Base-by-base conservation (phyloP, 2,797 vertebrate genomes). In the Paratrypauchen microcephalus region DNA sequence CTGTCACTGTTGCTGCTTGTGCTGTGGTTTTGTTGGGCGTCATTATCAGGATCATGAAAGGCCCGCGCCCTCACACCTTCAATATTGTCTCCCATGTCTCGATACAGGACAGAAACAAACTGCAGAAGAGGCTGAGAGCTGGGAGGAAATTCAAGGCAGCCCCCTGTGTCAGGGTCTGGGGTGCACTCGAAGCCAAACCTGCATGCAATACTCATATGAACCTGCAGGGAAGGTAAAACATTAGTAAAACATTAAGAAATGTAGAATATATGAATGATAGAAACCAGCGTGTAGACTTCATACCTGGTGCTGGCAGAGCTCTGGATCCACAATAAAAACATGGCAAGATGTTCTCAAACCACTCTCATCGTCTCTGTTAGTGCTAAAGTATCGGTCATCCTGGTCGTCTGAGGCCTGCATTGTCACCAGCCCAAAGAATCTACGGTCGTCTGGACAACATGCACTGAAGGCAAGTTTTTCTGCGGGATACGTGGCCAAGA, bases 1-100 rank as follows among this genome's bases (percentile, higher is more conserved):
- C 98, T 99, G 47, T 99, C 98, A 1, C 98, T 99, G 90, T 97
- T 99, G 86, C 98, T 99, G 90, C 97, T 98, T 45, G 95, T 98
- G 80, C 97, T 99, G 73, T 97, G 94, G 87, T 98, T 97, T 88
- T 98, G 91, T 23, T 92, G 96, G 57, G 88, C 93, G 6, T 97
- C 96, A 0, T 87, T 93, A 28, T 97, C 97, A 0, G 95, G 95
- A 0, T 98, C 97, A 0, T 94, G 92, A 60, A 98, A 97, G 39
- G 97, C 97, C 13, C 97, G 94, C 0, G 95, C 97, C 12, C 97
- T 93, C 80, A 98, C 93, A 0, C 96, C 97, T 76, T 98, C 98
- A 0, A 99, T 98, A 77, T 96, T 86, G 84, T 98, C 97, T 0
- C 98, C 97, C 96, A 99, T 98, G 86, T 99, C 98, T 66, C 97